Conservation (phyloP, 2,113 vertebrate species). For the Kobus ellipsiprymnus region DNA sequence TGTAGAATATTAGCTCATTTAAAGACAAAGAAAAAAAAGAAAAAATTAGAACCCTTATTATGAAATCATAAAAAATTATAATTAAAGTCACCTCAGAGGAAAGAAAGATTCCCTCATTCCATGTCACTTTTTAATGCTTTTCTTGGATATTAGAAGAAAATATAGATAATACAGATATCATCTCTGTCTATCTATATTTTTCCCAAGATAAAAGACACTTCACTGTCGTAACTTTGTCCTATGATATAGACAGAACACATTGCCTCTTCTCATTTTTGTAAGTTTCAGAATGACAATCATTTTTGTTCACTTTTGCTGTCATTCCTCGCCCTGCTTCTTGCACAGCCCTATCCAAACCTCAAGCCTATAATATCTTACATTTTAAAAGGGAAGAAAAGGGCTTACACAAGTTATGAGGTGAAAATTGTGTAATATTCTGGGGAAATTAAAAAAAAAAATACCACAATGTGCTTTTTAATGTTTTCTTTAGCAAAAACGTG, state of each 20-base stretch:
- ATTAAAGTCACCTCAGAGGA: neutral
- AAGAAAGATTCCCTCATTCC: neutral
- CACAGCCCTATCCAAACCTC: neutral
- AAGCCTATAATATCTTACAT: neutral
- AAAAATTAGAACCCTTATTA: constrained; percentile 38
- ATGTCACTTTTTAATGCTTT: neutral
- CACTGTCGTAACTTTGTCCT: neutral
- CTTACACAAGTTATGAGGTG: neutral
- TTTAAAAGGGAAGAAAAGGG: neutral
- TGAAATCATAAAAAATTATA: neutral
- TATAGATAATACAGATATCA: neutral
- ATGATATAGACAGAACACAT: neutral
- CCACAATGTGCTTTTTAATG: neutral
- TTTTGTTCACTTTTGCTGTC: neutral
- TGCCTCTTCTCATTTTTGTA: neutral
- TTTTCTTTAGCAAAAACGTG: neutral
- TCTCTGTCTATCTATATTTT: neutral
- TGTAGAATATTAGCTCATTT: constrained; percentile 41
- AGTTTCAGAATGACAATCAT: neutral
- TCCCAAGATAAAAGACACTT: neutral
- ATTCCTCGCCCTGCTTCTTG: neutral
- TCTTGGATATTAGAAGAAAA: neutral
- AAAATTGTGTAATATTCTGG: neutral
- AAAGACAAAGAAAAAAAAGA: neutral
- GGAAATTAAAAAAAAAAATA: neutral